Base-by-base conservation (phyloP, 2,113 vertebrate species). In the Egretta garzetta region DNA sequence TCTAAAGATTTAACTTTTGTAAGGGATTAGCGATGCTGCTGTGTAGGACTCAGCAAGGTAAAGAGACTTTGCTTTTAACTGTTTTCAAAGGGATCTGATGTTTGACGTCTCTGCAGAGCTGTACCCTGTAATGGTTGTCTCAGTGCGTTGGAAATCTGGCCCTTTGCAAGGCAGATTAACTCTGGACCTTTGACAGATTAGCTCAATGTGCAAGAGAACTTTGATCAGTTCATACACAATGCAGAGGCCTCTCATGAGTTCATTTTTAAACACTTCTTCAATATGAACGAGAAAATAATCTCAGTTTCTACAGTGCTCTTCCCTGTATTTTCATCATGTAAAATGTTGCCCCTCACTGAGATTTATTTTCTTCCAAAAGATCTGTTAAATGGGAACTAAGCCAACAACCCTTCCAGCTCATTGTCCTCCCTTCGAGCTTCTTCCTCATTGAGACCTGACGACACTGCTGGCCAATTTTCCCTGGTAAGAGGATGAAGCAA, bases 71-170 rank as follows among this genome's bases (percentile, higher is more conserved):
- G 39, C 50, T 88, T 76, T 82, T 41, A 41, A 52, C 16, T 70
- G 28, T 82, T 96, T 95, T 71, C 92, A 15, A 35, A 79, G 88
- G 90, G 68, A 80, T 95, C 88, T 71, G 83, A 3, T 49, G 72
- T 33, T 55, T 67, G 71, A 87, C 3, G 5, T 84, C 74, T 86
- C 86, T 56, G 71, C 49, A 49, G 90, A 84, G 80, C 62, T 95
- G 72, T 91, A 10, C 77, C 84, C 35, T 49, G 68, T 41, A 55
- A 67, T 30, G 73, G 49, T 49, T 93, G 49, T 70, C 86, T 55
- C 17, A 75, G 76, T 7, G n/a, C 14, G 4, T 37, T 93, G 82
- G n/a, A 77, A 88, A 74, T 45, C 35, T 68, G 50, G 32, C 77
- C 64, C 67, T 93, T 56, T 59, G 45, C 80, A 60, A 85, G 20